Evolutionary conservation across 2,888 invertebrate species (phyloP), one percentile per base, ranked within the genome.

Genomic region (Stratiomys singularior): DNA sequence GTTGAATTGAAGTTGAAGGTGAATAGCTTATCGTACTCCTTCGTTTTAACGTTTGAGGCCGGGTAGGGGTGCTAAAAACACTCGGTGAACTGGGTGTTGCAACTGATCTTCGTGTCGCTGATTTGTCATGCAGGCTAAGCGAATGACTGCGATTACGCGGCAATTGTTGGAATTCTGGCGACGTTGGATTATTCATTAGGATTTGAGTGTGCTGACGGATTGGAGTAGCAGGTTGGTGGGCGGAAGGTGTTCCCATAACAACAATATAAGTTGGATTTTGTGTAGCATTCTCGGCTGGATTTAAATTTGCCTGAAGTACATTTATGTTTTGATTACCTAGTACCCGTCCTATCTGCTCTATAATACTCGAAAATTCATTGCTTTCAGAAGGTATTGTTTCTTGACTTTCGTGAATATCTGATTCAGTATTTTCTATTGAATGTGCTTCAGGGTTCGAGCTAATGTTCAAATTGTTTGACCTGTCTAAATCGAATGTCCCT

Each of bases 221-320:
- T 0, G 72, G 23, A 13, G 47, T n/a, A 25, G 11, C 23, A 9
- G 23, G 27, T 1, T 18, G 9, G 25, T 27, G 23, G 5, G 25
- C 76, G 27, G 69, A 30, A 1, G 80, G 80, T 0, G 81, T 80
- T 47, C 82, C 81, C 84, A 84, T 83, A 1, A 84, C 82, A 2
- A 84, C 83, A 76, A 84, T 83, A 76, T 83, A 82, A 1, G 83
- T 84, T 2, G 84, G 83, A 81, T 83, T 83, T 9, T 77, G 9
- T 18, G 47, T 44, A 23, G 3, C 64, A 7, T 79, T 27, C 18
- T 46, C 60, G 1, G 44, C 28, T 13, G 27, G 27, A 9, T 25
- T 23, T 1, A 80, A n/a, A 58, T 79, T 81, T 0, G 82, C 76
- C 64, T 81, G 81, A 21, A 81, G 78, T 0, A 81, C 81, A 58